phyloP scores from a whole-genome alignment of 2,113 vertebrate genomes.

The Protobothrops mucrosquamatus region DNA sequence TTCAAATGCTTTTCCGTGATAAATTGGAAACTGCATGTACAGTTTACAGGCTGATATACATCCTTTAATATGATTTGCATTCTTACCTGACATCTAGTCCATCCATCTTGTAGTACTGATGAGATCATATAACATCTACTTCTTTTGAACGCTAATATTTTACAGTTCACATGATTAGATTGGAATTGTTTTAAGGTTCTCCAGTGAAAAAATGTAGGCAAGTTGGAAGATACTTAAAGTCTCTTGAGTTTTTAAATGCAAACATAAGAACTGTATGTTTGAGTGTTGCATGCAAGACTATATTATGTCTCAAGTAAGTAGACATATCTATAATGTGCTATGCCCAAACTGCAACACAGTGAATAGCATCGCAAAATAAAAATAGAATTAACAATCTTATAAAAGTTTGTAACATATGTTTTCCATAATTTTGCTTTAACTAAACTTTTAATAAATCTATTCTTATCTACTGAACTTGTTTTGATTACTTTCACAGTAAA shows the following conservation, averaged over 20 bases:
- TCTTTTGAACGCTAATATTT: too few relatives aligned
- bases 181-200: neutral
- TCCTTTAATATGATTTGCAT: neutral
- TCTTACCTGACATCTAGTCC: neutral
- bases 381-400: neutral
- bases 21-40: neutral
- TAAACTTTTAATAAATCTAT: neutral
- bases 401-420: neutral
- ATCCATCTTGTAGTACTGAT: neutral
- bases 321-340: neutral
- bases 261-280: neutral
- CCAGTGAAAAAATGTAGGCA: neutral
- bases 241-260: neutral
- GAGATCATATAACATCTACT: neutral
- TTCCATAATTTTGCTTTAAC: neutral
- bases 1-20: neutral
- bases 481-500: neutral
- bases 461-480: neutral
- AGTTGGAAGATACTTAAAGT: neutral
- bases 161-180: neutral
- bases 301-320: conserved; percentile 1
- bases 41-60: neutral
- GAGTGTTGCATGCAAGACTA: neutral
- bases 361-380: neutral
- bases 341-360: neutral